Evolutionary conservation across 2,888 invertebrate genomes (phyloP).

Genomic region (Arenicola marina): DNA sequence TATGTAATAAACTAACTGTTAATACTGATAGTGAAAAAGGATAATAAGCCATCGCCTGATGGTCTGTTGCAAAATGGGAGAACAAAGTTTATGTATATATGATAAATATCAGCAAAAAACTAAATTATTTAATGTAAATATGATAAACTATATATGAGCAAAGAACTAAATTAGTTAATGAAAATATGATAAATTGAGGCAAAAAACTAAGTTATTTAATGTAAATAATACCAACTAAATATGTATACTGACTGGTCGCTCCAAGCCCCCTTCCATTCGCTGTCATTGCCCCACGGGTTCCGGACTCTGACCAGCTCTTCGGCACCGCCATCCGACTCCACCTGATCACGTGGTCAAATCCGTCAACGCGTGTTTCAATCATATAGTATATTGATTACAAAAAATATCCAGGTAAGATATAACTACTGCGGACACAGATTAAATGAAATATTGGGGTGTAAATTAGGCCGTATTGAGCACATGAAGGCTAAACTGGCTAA

Average conservation of each 20-base stretch:
- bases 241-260: slow-evolving; percentile 70
- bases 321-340: slow-evolving; percentile 8
- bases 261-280: slow-evolving; percentile 95
- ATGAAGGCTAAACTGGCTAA: too few species aligned
- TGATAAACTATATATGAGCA: neutral
- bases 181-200: too few species aligned
- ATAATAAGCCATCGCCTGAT: too few species aligned
- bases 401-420: neutral
- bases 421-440: neutral
- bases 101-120: too few species aligned
- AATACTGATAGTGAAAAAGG: too few species aligned
- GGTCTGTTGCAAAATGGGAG: too few species aligned
- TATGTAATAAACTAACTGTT: too few species aligned
- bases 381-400: neutral
- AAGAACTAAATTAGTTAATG: too few species aligned
- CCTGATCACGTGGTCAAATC: too few species aligned
- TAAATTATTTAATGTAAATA: neutral
- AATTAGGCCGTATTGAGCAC: too few species aligned
- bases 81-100: too few species aligned
- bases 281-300: slow-evolving; percentile 95
- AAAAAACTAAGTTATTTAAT: neutral
- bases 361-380: neutral
- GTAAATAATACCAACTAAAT: neutral
- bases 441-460: too few species aligned
- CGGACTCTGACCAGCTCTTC: slow-evolving; percentile 71